Evolutionary conservation across 1,140 invertebrate species (phyloP), one percentile per base, ranked within the genome.

Genomic region (Dendrolimus kikuchii): DNA sequence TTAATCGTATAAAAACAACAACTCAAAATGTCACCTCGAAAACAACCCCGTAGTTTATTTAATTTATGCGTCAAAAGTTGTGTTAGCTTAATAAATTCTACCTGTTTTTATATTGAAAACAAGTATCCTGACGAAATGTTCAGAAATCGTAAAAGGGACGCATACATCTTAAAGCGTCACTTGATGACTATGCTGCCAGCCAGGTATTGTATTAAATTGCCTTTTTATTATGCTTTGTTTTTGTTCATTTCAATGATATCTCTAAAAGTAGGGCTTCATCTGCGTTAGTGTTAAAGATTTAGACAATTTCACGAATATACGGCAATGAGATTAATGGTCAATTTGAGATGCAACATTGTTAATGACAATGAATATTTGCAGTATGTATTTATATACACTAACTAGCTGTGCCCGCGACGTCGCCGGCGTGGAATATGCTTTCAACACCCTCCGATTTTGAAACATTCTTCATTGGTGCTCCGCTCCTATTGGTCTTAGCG

Each of bases 51-150:
- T 76, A 81, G 69, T 57, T 74, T 88, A 44, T 81, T 75, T 51
- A 79, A 78, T 64, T 60, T 81, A 37, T 78, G 80, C 60, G 66
- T 84, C 53, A 84, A 79, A 73, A 79, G 59, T 62, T 75, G 74
- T 52, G 75, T 87, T 62, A 64, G 57, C 62, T 64, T 86, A 57
- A 84, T 87, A 58, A 86, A 86, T 74, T 74, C 76, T 10, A 74
- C 76, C 71, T 84, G 81, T 71, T 81, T 77, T 66, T 59, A 72
- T 59, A 86, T 87, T 58, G 82, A 83, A 68, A 78, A 77, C 49
- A 73, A 58, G 62, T 79, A 72, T 64, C 66, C 73, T 9, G 81
- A 84, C 53, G 63, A 70, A 55, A 72, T 80, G 40, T 83, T 69
- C 58, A 53, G 60, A 45, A 68, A 81, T 53, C 80, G 74, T 65